These are phyloP conservation scores for Brachynemurus nebulosus DNA, from an alignment of 2,888 invertebrate genomes.

Conservation along the genomic window DNA sequence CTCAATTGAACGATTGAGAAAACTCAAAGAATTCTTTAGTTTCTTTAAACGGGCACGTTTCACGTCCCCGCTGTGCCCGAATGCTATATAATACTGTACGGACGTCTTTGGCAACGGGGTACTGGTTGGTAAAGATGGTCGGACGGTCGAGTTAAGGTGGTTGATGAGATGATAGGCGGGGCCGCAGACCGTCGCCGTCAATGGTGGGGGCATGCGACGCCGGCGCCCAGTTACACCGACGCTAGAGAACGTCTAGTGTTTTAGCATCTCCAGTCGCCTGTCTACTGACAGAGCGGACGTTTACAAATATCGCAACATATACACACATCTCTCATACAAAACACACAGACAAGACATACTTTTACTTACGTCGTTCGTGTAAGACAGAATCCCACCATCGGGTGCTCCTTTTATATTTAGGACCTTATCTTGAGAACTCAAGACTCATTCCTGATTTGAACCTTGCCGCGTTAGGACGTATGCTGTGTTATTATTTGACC, in stretches of 20 bases:
- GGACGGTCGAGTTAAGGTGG: constrained; percentile 3
- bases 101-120: constrained; percentile 4
- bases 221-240: constrained; percentile 8
- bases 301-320: no score
- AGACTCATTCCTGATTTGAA: constrained; percentile 9
- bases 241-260: constrained; percentile 5
- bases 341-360: constrained; percentile 7
- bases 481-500: no score
- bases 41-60: constrained; percentile 7
- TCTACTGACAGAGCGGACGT: constrained; percentile 8
- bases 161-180: not conserved
- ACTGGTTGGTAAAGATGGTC: no score
- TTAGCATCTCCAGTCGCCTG: constrained; percentile 8
- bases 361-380: constrained; percentile 8
- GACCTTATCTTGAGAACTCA: constrained; percentile 10
- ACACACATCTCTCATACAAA: not conserved
- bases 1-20: constrained; percentile 7
- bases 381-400: constrained; percentile 4
- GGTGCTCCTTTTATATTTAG: constrained; percentile 7
- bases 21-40: constrained; percentile 8
- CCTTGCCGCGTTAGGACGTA: constrained; percentile 6
- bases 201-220: constrained; percentile 4
- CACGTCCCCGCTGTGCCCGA: constrained; percentile 1
- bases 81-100: not conserved
- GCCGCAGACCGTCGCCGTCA: not conserved